Conservation (phyloP, 2,888 invertebrate species). For the Ophioninae sp. region DNA sequence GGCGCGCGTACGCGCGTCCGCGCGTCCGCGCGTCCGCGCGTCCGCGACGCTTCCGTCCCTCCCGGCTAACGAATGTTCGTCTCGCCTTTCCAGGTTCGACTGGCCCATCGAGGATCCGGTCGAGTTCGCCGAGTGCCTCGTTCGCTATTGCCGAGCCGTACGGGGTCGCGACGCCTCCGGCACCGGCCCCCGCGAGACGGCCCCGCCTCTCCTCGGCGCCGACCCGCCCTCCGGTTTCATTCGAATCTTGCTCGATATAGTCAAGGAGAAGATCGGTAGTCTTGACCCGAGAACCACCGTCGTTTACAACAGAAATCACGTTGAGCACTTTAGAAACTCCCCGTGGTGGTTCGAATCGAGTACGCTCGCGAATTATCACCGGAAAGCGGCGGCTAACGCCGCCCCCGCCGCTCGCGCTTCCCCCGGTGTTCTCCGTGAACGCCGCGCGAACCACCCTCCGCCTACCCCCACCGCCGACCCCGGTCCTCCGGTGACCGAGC, state of each 20-base stretch:
- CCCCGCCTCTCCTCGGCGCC: not conserved
- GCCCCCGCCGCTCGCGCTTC: no score
- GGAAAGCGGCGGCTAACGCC: not conserved
- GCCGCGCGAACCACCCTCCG: not conserved
- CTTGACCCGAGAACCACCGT: conserved; percentile 77
- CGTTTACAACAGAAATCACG: conserved; percentile 83
- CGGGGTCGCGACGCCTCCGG: conserved; percentile 73
- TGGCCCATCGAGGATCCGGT: conserved; percentile 75
- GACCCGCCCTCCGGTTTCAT: conserved; percentile 71
- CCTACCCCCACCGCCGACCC: no score
- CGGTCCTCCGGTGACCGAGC: not conserved
- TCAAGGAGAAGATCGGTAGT: conserved; percentile 71
- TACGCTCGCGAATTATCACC: conserved; percentile 68
- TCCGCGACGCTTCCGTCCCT: not conserved
- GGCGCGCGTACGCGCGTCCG: no score
- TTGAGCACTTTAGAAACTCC: conserved; percentile 82
- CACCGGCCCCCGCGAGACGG: conserved; percentile 26
- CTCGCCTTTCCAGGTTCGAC: conserved; percentile 67
- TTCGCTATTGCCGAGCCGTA: conserved; percentile 70
- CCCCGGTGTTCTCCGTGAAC: not conserved
- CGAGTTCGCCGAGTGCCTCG: conserved; percentile 69
- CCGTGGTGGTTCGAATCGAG: conserved; percentile 84
- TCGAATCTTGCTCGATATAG: conserved; percentile 73
- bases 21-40: no score
- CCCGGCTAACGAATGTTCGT: no score